A percentile compares a stretch with the other conserved stretches of the same genome.
Conservation (phyloP, 2,888 invertebrate species). For the Eristalis pertinax region DNA sequence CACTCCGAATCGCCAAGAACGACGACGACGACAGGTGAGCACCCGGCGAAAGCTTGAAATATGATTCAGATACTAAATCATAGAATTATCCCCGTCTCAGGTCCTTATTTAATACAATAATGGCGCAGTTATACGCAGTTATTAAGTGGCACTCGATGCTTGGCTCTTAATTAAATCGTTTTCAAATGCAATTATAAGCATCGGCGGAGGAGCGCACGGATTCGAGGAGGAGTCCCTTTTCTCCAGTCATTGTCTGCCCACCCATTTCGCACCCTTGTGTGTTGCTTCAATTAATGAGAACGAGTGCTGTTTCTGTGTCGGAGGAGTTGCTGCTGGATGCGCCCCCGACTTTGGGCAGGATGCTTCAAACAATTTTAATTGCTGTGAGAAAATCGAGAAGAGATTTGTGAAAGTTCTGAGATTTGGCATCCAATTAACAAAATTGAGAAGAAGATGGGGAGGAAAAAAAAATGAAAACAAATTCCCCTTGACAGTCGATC, state of each 20-base stretch:
- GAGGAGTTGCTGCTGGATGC: constrained; percentile 15
- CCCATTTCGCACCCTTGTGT: constrained; percentile 33
- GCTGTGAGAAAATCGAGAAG: constrained; percentile 45
- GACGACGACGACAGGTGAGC: not conserved
- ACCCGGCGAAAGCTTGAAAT: constrained; percentile 5
- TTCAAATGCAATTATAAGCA: constrained; percentile 56
- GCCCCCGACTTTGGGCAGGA: not conserved
- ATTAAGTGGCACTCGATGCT: constrained; percentile 62
- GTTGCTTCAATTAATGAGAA: constrained; percentile 49
- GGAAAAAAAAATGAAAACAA: too few species aligned
- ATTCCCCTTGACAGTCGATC: too few species aligned
- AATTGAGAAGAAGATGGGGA: too few species aligned
- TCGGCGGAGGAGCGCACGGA: constrained; percentile 15
- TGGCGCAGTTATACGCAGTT: constrained; percentile 12
- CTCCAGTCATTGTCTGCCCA: constrained; percentile 27
- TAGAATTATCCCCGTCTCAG: constrained; percentile 40
- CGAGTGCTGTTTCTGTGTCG: constrained; percentile 25
- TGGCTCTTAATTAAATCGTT: constrained; percentile 60
- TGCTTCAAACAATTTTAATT: constrained; percentile 56
- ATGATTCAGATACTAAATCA: constrained; percentile 31
- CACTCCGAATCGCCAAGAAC: not conserved
- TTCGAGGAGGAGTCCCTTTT: constrained; percentile 29
- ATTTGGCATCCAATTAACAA: too few species aligned
- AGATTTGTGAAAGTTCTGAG: too few species aligned
- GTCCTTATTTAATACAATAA: constrained; percentile 36